These are phyloP conservation scores for Noctilio leporinus DNA, from an alignment of 2,113 vertebrate genomes.

Conservation along the genomic window DNA sequence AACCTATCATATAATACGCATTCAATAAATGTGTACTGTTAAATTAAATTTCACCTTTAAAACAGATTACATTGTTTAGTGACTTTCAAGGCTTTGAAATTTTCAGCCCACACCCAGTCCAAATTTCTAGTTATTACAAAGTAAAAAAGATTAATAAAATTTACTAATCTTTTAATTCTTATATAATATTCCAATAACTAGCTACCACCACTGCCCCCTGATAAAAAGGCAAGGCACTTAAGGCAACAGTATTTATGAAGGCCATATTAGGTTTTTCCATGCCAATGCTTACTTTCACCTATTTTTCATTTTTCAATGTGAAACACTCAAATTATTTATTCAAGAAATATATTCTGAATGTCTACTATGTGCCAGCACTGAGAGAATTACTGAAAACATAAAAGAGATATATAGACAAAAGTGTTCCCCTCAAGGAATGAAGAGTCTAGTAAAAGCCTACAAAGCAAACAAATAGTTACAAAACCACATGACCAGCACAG, in stretches of 20 bases:
- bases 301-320: neutral
- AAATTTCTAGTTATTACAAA: conserved; percentile 7
- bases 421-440: neutral
- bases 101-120: neutral
- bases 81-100: neutral
- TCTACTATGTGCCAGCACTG: neutral
- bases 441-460: neutral
- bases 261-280: neutral
- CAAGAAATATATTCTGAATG: neutral
- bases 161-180: neutral
- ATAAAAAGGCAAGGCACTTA: neutral
- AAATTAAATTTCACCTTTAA: neutral
- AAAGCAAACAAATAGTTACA: neutral
- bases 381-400: neutral
- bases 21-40: neutral
- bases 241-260: neutral
- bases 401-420: neutral
- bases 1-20: neutral
- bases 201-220: neutral
- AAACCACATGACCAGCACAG: neutral
- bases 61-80: neutral
- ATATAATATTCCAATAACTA: neutral
- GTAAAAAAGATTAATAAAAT: conserved; percentile 7
- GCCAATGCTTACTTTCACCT: neutral
- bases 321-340: conserved; percentile 4